A percentile compares a stretch with the other conserved stretches of the same genome.
Conservation (phyloP, 2,113 vertebrate species). For the Vombatus ursinus region DNA sequence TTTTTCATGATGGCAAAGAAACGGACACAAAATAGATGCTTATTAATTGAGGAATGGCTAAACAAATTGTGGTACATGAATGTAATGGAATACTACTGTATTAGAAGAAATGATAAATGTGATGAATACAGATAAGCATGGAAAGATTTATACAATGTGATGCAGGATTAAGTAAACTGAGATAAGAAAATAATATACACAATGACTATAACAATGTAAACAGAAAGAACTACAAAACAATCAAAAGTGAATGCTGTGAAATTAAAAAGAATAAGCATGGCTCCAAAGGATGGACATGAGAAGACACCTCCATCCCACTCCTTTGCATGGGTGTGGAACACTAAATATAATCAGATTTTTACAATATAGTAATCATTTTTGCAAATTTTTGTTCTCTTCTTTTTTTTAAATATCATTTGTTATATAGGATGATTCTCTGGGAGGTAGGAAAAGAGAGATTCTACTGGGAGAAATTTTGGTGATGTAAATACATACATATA, state of each 20-base stretch:
- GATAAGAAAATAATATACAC: neutral
- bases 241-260: neutral
- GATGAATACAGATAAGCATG: neutral
- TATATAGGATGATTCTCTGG: neutral
- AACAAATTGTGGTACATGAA: neutral
- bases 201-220: neutral
- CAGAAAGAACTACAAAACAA: neutral
- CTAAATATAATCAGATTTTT: neutral
- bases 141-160: neutral
- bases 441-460: neutral
- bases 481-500: neutral
- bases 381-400: neutral
- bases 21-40: too few relatives aligned
- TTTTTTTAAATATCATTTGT: neutral
- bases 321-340: too few relatives aligned
- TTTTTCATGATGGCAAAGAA: neutral
- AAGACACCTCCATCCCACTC: neutral
- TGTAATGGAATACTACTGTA: neutral
- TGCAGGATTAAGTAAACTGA: neutral
- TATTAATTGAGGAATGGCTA: neutral
- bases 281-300: neutral
- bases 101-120: neutral
- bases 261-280: neutral
- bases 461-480: neutral
- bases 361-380: neutral